phyloP scores from a whole-genome alignment of 2,113 vertebrate species.

The Hipposideros armiger region DNA sequence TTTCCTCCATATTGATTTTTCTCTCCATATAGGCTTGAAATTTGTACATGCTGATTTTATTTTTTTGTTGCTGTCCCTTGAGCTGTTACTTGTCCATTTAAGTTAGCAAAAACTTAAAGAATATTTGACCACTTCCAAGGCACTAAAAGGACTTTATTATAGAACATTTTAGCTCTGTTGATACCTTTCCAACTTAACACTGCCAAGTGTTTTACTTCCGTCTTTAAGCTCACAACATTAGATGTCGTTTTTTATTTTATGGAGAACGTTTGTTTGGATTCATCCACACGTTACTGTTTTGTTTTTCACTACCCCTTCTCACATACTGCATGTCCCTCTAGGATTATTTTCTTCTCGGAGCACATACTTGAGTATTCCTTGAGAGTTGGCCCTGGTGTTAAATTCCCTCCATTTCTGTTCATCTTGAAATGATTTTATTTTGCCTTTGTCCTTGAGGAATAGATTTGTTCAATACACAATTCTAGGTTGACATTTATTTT shows the following conservation, averaged over 20 bases:
- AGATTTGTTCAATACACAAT: not conserved
- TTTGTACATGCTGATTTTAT: not conserved
- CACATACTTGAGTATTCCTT: not conserved
- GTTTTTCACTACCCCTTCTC: not conserved
- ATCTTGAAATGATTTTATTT: not conserved
- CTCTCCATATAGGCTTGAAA: not conserved
- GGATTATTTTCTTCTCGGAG: not conserved
- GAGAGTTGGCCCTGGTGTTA: not conserved
- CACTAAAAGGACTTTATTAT: not conserved
- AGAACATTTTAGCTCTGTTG: not conserved
- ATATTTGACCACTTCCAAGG: not conserved
- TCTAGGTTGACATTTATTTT: not conserved
- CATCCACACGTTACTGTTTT: not conserved
- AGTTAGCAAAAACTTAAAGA: conserved; percentile 2
- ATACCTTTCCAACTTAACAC: not conserved
- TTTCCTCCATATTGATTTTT: not conserved
- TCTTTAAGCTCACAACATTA: not conserved
- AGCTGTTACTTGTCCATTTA: not conserved
- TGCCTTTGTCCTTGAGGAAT: not conserved
- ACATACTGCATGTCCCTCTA: not conserved
- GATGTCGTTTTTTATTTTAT: not conserved
- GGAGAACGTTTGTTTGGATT: not conserved
- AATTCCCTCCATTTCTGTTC: not conserved
- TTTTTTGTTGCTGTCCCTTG: not conserved
- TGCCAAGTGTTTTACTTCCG: not conserved